Evolutionary conservation across 2,888 invertebrate species (phyloP).

Genomic region (Tetanocera ferruginea): DNA sequence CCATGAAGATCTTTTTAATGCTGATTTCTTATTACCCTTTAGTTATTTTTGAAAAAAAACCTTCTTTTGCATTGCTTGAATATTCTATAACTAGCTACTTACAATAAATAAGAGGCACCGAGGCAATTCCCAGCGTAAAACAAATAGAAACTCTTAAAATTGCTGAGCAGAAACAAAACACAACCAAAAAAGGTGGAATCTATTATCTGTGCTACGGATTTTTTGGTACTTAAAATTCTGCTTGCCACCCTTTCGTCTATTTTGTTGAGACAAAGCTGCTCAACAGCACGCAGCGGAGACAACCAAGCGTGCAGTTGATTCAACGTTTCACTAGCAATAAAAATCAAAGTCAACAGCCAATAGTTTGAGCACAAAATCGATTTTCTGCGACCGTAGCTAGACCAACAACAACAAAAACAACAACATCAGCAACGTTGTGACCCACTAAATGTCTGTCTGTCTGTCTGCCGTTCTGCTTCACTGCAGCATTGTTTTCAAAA

Average conservation of each 20-base stretch:
- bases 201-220: conserved; percentile 11
- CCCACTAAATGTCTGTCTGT: conserved; percentile 11
- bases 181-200: conserved; percentile 22
- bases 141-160: conserved; percentile 13
- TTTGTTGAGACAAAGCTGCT: too few species aligned
- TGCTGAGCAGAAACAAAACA: not conserved
- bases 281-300: not conserved
- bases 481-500: conserved; percentile 19
- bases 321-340: conserved; percentile 58
- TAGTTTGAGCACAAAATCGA: conserved; percentile 47
- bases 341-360: conserved; percentile 64
- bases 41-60: not conserved
- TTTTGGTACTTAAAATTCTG: too few species aligned
- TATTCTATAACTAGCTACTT: not conserved
- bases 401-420: conserved; percentile 4
- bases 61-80: not conserved
- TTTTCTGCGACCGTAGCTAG: not conserved
- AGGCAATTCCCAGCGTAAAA: not conserved
- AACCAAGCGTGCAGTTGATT: not conserved
- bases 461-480: not conserved
- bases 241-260: too few species aligned
- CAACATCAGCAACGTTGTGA: conserved; percentile 11
- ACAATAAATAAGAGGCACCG: not conserved
- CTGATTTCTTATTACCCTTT: not conserved
- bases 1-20: not conserved